phyloP scores from a whole-genome alignment of 2,888 invertebrate genomes.

The Dryocosmus kuriphilus region DNA sequence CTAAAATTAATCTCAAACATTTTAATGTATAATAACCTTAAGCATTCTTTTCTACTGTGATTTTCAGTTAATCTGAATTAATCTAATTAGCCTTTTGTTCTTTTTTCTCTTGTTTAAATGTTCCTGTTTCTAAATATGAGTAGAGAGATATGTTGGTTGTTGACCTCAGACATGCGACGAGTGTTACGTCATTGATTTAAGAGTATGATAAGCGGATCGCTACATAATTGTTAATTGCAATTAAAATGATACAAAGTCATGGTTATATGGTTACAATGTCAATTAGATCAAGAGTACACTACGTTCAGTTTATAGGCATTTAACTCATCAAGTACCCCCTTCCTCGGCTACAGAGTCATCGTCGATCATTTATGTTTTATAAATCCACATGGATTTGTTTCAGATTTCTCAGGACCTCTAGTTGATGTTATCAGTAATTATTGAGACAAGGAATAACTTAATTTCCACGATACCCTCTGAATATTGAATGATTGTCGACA shows the following conservation, averaged over 20 bases:
- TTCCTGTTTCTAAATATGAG: not conserved
- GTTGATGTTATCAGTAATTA: not conserved
- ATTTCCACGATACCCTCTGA: not conserved
- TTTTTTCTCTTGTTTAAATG: not conserved
- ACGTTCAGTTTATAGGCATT: constrained; percentile 52
- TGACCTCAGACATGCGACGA: constrained; percentile 5
- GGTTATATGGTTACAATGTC: constrained; percentile 69
- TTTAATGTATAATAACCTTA: too few relatives aligned
- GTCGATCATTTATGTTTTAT: constrained; percentile 9
- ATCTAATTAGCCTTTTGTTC: not conserved
- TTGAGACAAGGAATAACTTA: not conserved
- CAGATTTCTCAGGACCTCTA: not conserved
- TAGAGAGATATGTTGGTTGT: not conserved
- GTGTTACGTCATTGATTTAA: constrained; percentile 18
- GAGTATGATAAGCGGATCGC: not conserved
- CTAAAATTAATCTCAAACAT: too few relatives aligned
- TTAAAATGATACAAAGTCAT: constrained; percentile 51
- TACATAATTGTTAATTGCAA: constrained; percentile 29
- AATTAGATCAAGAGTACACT: constrained; percentile 65
- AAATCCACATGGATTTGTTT: not conserved
- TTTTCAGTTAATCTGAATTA: too few relatives aligned
- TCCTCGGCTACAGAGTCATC: constrained; percentile 46
- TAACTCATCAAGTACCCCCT: constrained; percentile 53
- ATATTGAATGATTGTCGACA: not conserved
- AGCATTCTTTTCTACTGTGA: too few relatives aligned